These are phyloP conservation scores for Lophura nycthemera DNA, from an alignment of 2,113 vertebrate species.

Conservation along the genomic window DNA sequence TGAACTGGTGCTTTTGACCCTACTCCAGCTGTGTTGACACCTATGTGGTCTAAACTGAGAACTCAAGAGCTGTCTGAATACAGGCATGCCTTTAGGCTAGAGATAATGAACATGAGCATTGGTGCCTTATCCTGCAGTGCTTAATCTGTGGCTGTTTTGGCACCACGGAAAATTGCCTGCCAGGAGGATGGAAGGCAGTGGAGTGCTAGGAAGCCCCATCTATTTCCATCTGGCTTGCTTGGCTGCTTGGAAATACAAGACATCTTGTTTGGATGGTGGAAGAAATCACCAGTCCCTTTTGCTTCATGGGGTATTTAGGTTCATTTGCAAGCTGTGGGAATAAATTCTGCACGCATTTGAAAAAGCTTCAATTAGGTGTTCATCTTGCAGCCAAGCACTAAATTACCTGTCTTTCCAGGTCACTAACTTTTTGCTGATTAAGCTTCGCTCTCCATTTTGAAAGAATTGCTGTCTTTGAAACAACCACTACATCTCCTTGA, in stretches of 20 bases:
- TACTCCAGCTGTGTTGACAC: not conserved
- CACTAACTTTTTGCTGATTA: conserved; percentile 39
- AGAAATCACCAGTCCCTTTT: not conserved
- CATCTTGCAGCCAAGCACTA: conserved; percentile 1
- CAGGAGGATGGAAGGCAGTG: not conserved
- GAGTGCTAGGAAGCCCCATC: not conserved
- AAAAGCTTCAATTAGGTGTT: conserved; percentile 47
- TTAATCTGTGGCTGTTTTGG: not conserved
- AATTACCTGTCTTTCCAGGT: conserved; percentile 50
- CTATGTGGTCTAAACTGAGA: not conserved
- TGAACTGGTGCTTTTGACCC: not conserved
- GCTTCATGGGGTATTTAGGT: not conserved
- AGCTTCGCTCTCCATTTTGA: conserved; percentile 22
- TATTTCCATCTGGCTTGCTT: not conserved
- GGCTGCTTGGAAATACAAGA: not conserved
- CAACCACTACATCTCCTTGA: not conserved
- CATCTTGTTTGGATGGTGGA: not conserved
- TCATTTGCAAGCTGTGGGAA: not conserved
- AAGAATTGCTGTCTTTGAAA: conserved; percentile 13
- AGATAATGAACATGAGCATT: not conserved
- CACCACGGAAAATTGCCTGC: not conserved
- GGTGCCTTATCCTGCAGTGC: not conserved
- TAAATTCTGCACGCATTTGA: conserved; percentile 20
- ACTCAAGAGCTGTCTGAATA: not conserved
- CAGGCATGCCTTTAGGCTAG: not conserved